Conservation (phyloP, 2,888 invertebrate genomes). For the Dyspetes luteomarginatus region DNA sequence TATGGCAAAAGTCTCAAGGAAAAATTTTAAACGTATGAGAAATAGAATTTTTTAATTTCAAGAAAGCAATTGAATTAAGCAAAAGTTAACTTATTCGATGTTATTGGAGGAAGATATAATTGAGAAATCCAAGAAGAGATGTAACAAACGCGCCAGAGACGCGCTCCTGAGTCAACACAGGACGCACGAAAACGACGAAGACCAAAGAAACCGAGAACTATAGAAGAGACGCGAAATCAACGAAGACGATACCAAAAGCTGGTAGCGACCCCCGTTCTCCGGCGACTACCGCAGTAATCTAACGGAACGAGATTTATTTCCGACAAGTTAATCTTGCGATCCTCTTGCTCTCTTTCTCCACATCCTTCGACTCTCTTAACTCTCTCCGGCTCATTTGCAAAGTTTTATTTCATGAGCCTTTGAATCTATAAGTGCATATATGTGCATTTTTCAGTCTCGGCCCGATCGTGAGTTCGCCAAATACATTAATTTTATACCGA, state of each 20-base stretch:
- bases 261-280: constrained; percentile 8
- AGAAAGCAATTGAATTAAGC: no score
- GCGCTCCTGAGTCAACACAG: constrained; percentile 70
- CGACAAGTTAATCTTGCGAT: constrained; percentile 69
- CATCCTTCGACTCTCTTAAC: constrained; percentile 15
- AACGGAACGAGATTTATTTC: constrained; percentile 73
- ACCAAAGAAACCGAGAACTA: constrained; percentile 23
- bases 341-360: constrained; percentile 54
- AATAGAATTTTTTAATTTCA: no score
- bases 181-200: constrained; percentile 58
- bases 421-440: neutral
- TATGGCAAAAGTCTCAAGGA: no score
- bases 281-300: constrained; percentile 66
- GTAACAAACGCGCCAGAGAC: constrained; percentile 49
- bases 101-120: neutral
- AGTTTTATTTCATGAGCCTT: constrained; percentile 47
- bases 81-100: no score
- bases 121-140: constrained; percentile 36
- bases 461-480: constrained; percentile 43
- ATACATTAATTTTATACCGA: neutral
- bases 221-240: constrained; percentile 36
- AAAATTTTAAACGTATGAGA: no score
- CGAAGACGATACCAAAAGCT: no score
- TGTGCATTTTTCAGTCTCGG: neutral
- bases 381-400: constrained; percentile 5